These are phyloP conservation scores for Sarcophaga peregrina DNA, from an alignment of 1,140 invertebrate species.

Conservation along the genomic window DNA sequence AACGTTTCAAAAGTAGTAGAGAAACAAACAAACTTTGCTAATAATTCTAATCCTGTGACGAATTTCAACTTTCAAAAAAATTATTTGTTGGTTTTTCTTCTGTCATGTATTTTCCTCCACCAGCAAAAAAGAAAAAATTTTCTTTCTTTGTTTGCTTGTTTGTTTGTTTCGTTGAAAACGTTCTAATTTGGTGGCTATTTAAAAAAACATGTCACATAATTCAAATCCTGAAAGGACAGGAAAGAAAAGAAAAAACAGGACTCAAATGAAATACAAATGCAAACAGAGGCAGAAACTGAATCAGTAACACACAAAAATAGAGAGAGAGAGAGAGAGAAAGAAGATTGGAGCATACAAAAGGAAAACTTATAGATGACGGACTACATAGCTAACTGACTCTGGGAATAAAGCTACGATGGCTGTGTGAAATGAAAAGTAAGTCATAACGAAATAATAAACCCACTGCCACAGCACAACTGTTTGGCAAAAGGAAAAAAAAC, in stretches of 20 bases:
- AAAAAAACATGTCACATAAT: constrained; percentile 25
- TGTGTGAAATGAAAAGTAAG: constrained; percentile 23
- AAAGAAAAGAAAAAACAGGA: background rate
- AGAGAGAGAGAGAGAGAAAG: too few relatives aligned
- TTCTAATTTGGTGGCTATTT: constrained; percentile 27
- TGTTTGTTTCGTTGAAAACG: constrained; percentile 5
- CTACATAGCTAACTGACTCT: background rate
- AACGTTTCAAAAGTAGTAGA: background rate
- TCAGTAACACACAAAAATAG: too few relatives aligned
- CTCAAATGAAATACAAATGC: background rate
- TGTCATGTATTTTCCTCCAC: background rate
- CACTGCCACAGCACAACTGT: background rate
- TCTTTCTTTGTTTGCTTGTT: too few relatives aligned
- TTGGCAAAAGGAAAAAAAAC: too few relatives aligned
- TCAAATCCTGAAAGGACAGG: background rate
- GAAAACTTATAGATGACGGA: too few relatives aligned
- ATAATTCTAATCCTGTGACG: constrained; percentile 26
- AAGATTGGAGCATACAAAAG: too few relatives aligned
- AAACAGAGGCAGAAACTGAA: background rate
- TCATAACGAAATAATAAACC: constrained; percentile 22
- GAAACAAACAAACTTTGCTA: constrained; percentile 1
- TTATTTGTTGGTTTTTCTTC: background rate
- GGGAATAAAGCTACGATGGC: background rate
- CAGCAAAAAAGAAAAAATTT: background rate
- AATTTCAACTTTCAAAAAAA: background rate